phyloP scores from a whole-genome alignment of 2,888 invertebrate species.

The Chaitophorus viminalis region DNA sequence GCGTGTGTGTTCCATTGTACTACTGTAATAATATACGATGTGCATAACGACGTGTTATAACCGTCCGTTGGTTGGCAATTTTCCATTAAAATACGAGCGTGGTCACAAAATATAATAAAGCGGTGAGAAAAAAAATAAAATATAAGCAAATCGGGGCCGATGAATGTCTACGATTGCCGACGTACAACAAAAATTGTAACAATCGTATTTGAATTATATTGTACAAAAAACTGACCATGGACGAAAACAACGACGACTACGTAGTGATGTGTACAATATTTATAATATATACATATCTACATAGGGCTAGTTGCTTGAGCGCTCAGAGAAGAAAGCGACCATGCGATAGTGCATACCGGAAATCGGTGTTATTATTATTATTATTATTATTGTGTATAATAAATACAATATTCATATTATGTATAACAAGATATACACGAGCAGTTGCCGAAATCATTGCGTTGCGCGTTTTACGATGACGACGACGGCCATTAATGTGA shows the following conservation, averaged over 20 bases:
- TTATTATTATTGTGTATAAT: not conserved
- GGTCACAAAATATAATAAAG: not conserved
- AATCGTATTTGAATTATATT: not conserved
- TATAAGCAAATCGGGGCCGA: not conserved
- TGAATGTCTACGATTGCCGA: constrained; percentile 2
- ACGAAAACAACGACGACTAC: not conserved
- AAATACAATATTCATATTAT: not conserved
- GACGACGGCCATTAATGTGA: constrained; percentile 9
- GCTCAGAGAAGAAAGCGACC: not conserved
- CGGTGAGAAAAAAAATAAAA: not conserved
- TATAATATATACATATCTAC: not conserved
- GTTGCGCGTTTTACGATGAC: constrained; percentile 7
- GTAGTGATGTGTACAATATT: not conserved
- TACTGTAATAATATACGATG: not conserved
- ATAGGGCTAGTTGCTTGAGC: no score
- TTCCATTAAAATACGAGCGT: not conserved
- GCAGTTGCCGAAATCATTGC: constrained; percentile 6
- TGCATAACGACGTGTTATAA: not conserved
- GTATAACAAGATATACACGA: not conserved
- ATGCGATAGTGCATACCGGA: not conserved
- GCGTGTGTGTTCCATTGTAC: not conserved
- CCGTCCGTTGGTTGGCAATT: not conserved
- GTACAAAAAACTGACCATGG: not conserved
- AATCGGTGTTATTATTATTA: constrained; percentile 16
- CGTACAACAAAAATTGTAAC: constrained; percentile 6